Conservation (phyloP, 2,797 vertebrate genomes). For the Cyclura pinguis region DNA sequence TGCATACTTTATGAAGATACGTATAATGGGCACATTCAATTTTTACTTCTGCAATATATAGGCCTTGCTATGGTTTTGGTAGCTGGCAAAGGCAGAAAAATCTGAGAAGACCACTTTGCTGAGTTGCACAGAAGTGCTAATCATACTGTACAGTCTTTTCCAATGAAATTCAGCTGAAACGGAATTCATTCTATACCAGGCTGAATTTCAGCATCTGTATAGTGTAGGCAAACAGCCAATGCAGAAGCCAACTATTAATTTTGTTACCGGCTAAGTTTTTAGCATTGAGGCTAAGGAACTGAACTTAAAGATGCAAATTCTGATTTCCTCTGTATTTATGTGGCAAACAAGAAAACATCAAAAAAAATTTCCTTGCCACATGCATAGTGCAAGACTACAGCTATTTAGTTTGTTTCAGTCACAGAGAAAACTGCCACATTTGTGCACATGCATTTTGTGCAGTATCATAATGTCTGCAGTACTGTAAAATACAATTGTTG, state of each 20-base stretch:
- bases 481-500: too few species aligned
- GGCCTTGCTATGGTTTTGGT: constrained; percentile 1
- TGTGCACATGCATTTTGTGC: too few species aligned
- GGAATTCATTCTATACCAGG: not conserved
- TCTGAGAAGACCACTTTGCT: not conserved
- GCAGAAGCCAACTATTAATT: too few species aligned
- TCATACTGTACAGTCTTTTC: not conserved
- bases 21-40: constrained; percentile 30
- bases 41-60: constrained; percentile 46
- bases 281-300: not conserved
- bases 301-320: too few species aligned
- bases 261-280: not conserved
- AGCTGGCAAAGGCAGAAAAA: not conserved
- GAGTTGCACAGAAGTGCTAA: not conserved
- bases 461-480: too few species aligned
- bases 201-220: not conserved
- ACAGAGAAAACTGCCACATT: too few species aligned
- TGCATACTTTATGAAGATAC: constrained; percentile 18
- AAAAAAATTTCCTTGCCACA: too few species aligned
- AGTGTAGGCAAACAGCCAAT: rapidly evolving
- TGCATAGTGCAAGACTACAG: too few species aligned
- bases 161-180: constrained; percentile 10
- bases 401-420: too few species aligned
- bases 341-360: too few species aligned
- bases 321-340: too few species aligned